Evolutionary conservation across 2,888 invertebrate genomes (phyloP).

Genomic region (Tenodera sinensis): DNA sequence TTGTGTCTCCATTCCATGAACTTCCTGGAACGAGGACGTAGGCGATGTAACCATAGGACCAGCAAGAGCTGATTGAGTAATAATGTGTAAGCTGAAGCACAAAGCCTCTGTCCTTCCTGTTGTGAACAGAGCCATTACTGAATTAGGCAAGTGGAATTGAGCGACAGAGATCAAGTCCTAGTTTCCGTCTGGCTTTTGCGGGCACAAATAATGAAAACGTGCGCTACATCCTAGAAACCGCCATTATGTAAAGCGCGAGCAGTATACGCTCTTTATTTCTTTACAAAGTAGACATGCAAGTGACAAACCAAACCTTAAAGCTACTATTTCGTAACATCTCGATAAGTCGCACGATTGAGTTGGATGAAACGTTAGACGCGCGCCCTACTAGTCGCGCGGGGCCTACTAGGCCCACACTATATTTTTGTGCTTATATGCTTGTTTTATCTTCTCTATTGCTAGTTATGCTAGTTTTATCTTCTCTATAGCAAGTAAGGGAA

Average conservation of each 20-base stretch:
- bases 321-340: no score
- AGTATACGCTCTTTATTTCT: no score
- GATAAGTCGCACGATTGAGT: no score
- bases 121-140: background rate
- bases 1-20: background rate
- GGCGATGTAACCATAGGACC: background rate
- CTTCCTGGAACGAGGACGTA: background rate
- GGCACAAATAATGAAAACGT: background rate
- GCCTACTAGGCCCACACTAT: no score
- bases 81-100: background rate
- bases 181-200: background rate
- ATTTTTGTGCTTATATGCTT: no score
- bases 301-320: no score
- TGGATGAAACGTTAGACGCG: no score
- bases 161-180: background rate
- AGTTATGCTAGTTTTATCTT: no score
- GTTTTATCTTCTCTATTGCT: no score
- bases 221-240: background rate
- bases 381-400: no score
- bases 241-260: background rate
- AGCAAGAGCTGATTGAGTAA: background rate
- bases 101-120: background rate
- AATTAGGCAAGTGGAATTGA: background rate
- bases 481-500: no score
- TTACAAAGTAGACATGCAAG: no score